Evolutionary conservation across 2,888 invertebrate genomes (phyloP), one percentile per base, ranked within the genome.

Genomic region (Osmoderma eremita): DNA sequence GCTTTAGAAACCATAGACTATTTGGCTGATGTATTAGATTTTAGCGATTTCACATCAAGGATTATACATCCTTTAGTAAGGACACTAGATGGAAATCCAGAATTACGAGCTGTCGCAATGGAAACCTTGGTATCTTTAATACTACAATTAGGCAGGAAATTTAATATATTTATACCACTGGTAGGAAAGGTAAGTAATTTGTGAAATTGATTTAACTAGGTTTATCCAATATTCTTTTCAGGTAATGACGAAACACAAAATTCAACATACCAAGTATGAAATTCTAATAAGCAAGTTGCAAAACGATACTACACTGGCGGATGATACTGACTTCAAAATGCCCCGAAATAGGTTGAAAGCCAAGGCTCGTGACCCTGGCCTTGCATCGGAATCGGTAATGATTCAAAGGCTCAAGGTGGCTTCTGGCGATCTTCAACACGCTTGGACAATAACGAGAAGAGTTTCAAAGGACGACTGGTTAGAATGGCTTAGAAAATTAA

Each of bases 401-500:
- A 92, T 92, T 48, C 93, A 93, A 77, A 88, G 92, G 78, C 82
- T 95, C 64, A 92, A 91, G 77, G 94, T 96, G 10, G 92, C 92
- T 36, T 91, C 93, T 3, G 88, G 89, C 20, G 94, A 93, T 79
- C 84, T 98, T 49, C 94, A 95, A 79, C 87, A 92, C 74, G 94
- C 95, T 0, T 95, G 97, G 94, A 92, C 93, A n/a, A 94, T 95
- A 0, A 92, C 92, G 24, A 87, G 95, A 63, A 87, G 96, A 68
- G 96, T 97, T 0, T 97, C 97, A 0, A 97, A 97, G 80, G 98
- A 99, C 76, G 99, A 99, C 82, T 99, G 99, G 99, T 86, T 97
- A 51, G 98, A 98, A 80, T 99, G 98, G 99, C 83, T 98, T 58
- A 86, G 95, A 48, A 88, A 95, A 48, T 86, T 99, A 67, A 95